Percentiles rank a stretch among this genome's conserved stretches.
These are phyloP conservation scores for Lumbricus terrestris DNA, from an alignment of 2,888 invertebrate species.

Conservation along the genomic window DNA sequence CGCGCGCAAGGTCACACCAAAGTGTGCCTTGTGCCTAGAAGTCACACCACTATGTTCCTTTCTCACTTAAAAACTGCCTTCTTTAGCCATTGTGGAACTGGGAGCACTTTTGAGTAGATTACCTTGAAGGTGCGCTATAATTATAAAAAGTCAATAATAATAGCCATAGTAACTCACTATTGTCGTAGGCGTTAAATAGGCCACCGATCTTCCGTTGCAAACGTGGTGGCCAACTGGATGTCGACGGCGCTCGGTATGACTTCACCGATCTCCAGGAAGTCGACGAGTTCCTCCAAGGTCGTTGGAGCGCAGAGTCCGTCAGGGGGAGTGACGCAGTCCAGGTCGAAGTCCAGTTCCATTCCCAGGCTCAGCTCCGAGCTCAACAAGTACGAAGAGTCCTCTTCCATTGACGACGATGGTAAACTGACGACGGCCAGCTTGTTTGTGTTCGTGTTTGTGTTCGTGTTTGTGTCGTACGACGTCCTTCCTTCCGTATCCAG, in stretches of 20 bases:
- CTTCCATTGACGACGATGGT: neutral
- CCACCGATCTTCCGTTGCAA: constrained; percentile 28
- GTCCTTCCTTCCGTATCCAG: neutral
- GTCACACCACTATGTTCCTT: too few relatives aligned
- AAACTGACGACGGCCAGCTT: neutral
- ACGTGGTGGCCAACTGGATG: neutral
- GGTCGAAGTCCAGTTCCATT: neutral
- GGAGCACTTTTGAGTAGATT: too few relatives aligned
- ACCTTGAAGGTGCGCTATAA: neutral
- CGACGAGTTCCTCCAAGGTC: constrained; percentile 17
- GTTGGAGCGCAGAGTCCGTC: neutral
- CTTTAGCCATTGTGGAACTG: too few relatives aligned
- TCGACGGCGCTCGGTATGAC: neutral
- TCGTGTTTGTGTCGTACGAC: neutral
- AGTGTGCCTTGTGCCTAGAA: too few relatives aligned
- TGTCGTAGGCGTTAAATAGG: constrained; percentile 26
- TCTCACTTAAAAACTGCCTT: too few relatives aligned
- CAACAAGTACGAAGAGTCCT: neutral
- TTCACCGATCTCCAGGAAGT: constrained; percentile 16
- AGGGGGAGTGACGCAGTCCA: neutral
- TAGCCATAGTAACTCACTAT: constrained; percentile 6
- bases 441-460: neutral
- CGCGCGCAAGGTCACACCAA: too few relatives aligned
- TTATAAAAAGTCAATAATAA: neutral
- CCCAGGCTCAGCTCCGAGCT: constrained; percentile 5